A percentile compares a stretch with the other conserved stretches of the same genome.
Evolutionary conservation across 2,113 vertebrate species (phyloP).

Genomic region (Colinus virginianus): DNA sequence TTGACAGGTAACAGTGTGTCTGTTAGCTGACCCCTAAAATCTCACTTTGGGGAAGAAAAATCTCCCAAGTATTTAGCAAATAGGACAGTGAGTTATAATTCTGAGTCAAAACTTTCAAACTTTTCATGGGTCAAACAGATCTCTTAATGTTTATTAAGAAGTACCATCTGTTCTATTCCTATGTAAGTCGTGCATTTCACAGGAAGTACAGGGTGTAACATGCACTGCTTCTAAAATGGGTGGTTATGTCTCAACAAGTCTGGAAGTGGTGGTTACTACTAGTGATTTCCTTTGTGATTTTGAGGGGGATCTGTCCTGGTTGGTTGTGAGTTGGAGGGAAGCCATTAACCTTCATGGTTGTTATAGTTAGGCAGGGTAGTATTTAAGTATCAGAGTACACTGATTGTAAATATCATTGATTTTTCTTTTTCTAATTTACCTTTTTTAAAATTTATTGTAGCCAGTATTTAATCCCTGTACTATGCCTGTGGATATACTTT

Average conservation of each 20-base stretch:
- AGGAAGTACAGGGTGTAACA: not conserved
- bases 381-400: not conserved
- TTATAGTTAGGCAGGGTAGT: not conserved
- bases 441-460: not conserved
- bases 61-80: not conserved
- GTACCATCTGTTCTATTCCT: not conserved
- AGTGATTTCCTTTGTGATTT: not conserved
- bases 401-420: not conserved
- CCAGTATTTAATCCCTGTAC: not conserved
- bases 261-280: not conserved
- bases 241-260: not conserved
- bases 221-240: not conserved
- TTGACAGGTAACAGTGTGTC: not conserved
- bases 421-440: not conserved
- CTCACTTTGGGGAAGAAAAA: not conserved
- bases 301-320: not conserved
- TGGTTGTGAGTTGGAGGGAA: not conserved
- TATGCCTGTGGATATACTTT: rapidly evolving
- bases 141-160: not conserved
- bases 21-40: not conserved
- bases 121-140: not conserved
- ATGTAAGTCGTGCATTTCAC: not conserved
- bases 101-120: not conserved
- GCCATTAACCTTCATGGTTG: not conserved
- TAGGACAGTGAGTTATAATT: not conserved